phyloP scores from a whole-genome alignment of 2,888 invertebrate species.

The Augochlorella aurata region DNA sequence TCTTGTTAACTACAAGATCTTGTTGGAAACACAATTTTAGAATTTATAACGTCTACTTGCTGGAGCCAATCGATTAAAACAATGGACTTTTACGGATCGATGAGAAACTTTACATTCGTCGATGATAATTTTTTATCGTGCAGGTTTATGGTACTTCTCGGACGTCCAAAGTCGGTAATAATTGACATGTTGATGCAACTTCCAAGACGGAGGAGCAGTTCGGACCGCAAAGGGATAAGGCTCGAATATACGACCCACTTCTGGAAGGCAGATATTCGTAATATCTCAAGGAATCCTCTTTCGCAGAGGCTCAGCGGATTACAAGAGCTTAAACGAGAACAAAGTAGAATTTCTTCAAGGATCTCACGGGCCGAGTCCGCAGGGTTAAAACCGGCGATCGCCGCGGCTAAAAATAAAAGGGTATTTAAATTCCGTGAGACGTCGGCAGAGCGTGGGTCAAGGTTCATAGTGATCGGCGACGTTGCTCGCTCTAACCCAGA shows the following conservation, averaged over 20 bases:
- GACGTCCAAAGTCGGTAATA: too few species aligned
- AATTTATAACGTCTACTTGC: background rate
- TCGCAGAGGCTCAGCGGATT: background rate
- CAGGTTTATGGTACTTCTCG: too few species aligned
- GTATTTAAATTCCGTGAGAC: background rate
- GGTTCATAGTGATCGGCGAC: background rate
- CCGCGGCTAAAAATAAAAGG: background rate
- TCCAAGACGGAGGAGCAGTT: too few species aligned
- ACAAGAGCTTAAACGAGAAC: background rate
- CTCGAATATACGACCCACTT: background rate
- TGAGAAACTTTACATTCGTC: too few species aligned
- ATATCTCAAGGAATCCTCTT: background rate
- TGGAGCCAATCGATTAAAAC: background rate
- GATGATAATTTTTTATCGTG: too few species aligned
- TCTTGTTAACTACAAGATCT: too few species aligned
- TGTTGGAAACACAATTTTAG: too few species aligned
- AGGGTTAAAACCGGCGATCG: background rate
- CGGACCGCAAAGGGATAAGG: too few species aligned
- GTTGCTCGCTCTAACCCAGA: slow-evolving; percentile 1
- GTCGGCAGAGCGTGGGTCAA: background rate
- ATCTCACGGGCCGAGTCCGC: background rate
- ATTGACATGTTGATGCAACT: too few species aligned
- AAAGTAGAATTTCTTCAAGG: background rate
- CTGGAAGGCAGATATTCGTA: background rate
- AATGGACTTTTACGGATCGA: background rate